Evolutionary conservation across 2,797 vertebrate species (phyloP).

Genomic region (Leontopithecus rosalia): DNA sequence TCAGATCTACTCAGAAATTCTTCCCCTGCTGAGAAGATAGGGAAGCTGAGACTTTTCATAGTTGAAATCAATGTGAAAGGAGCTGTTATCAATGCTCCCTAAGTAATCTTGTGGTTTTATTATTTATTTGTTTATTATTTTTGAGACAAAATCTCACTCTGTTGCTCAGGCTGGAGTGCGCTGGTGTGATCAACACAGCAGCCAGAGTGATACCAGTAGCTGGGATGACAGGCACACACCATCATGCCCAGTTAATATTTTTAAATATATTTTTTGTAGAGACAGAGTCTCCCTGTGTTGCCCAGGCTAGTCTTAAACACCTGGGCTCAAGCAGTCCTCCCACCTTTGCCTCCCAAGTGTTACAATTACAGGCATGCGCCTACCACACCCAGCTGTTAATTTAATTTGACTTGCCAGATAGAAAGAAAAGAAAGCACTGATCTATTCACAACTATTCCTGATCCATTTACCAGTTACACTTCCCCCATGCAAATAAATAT

Average conservation of each 20-base stretch:
- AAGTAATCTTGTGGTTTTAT: slow-evolving; percentile 22
- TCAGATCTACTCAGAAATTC: not conserved
- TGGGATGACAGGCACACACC: not conserved
- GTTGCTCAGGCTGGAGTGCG: not conserved
- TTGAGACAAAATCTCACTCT: not conserved
- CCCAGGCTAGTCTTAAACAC: too few relatives aligned
- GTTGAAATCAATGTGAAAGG: not conserved
- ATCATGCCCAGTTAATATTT: not conserved
- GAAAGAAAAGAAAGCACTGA: slow-evolving; percentile 5
- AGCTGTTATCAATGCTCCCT: not conserved
- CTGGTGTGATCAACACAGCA: not conserved
- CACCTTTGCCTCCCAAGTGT: too few relatives aligned
- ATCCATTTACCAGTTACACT: not conserved
- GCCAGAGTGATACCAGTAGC: not conserved
- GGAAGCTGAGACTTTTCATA: not conserved
- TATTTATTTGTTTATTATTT: not conserved
- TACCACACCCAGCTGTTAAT: too few relatives aligned
- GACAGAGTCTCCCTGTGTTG: too few relatives aligned
- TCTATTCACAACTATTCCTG: not conserved
- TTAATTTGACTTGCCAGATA: slow-evolving; percentile 7
- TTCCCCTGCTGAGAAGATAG: not conserved
- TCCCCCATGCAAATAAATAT: not conserved
- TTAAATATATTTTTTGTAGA: too few relatives aligned
- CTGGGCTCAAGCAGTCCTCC: too few relatives aligned
- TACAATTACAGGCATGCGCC: too few relatives aligned